Evolutionary conservation across 2,888 invertebrate species (phyloP).

Genomic region (Metallyticus violacea): DNA sequence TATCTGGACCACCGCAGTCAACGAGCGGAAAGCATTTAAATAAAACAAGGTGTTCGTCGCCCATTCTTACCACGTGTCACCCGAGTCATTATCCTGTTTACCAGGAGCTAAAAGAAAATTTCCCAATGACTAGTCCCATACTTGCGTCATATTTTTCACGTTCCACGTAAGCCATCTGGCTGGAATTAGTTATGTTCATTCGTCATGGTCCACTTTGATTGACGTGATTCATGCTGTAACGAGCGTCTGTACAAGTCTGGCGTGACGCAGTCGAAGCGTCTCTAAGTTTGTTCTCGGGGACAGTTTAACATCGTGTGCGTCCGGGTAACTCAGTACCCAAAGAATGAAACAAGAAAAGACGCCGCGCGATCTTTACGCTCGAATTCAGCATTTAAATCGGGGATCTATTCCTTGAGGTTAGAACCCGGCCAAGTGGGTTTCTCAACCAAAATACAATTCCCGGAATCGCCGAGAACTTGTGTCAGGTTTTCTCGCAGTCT

Average conservation of each 20-base stretch:
- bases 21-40: not conserved
- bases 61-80: not conserved
- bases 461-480: not conserved
- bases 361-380: not conserved
- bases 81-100: not conserved
- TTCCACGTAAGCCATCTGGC: not conserved
- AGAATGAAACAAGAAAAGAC: not conserved
- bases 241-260: not conserved
- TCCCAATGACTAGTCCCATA: not conserved
- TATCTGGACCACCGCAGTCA: too few species aligned
- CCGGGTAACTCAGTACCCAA: not conserved
- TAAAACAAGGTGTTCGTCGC: not conserved
- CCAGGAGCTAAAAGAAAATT: not conserved
- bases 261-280: not conserved
- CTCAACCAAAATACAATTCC: not conserved
- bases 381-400: not conserved
- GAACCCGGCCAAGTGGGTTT: not conserved
- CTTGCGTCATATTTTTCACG: not conserved
- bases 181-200: not conserved
- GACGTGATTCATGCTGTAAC: not conserved
- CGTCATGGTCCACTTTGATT: not conserved
- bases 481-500: not conserved
- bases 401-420: not conserved
- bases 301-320: not conserved
- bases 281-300: not conserved